phyloP scores from a whole-genome alignment of 2,797 vertebrate genomes.

The Oreortyx pictus region DNA sequence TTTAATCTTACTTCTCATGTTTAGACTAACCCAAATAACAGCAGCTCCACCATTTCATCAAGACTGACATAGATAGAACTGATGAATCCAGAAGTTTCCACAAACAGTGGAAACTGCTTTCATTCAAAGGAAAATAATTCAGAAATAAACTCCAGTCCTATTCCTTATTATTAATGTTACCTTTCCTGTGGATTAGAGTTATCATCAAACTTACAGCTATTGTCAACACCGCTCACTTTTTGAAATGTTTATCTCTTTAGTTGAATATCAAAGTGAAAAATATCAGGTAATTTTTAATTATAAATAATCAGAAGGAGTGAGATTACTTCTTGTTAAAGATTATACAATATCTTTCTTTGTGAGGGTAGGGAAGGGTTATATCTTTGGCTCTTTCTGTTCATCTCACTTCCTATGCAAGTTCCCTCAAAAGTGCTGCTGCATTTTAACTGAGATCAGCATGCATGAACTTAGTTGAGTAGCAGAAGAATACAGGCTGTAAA shows the following conservation, averaged over 20 bases:
- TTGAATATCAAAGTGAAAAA: conserved; percentile 25
- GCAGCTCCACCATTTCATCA: neutral
- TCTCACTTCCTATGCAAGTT: neutral
- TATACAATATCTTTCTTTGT: conserved; percentile 16
- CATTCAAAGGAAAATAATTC: neutral
- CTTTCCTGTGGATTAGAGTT: neutral
- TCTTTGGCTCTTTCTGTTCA: conserved; percentile 4
- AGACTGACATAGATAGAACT: neutral
- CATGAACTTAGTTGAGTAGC: neutral
- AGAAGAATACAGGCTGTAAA: neutral
- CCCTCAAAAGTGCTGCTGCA: neutral
- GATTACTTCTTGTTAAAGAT: conserved; percentile 2
- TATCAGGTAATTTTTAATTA: conserved; percentile 26
- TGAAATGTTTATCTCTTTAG: neutral
- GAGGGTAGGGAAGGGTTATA: neutral
- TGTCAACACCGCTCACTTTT: neutral
- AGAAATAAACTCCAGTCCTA: neutral
- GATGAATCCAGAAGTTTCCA: neutral
- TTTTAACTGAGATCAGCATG: neutral
- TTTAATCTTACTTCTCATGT: conserved; percentile 10
- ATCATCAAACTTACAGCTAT: neutral
- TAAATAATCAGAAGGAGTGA: neutral
- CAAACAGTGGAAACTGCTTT: neutral
- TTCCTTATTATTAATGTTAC: neutral
- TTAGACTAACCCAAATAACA: neutral